phyloP scores from a whole-genome alignment of 2,888 invertebrate genomes.

The Amphipoea oculea region DNA sequence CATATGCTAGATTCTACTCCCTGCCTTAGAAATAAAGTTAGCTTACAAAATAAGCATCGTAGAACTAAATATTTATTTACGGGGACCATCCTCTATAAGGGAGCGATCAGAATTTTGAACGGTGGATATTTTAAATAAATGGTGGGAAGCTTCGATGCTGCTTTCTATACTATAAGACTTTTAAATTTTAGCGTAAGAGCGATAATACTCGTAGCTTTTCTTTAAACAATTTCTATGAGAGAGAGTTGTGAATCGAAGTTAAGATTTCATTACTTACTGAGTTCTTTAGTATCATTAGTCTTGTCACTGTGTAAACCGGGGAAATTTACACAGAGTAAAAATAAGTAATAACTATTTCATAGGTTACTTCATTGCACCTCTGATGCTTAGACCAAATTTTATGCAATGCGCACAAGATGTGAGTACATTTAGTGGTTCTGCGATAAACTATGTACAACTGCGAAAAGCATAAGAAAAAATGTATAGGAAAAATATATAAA shows the following conservation, averaged over 20 bases:
- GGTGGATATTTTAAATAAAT: constrained; percentile 71
- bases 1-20: constrained; percentile 83
- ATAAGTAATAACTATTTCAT: constrained; percentile 65
- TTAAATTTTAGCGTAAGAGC: constrained; percentile 79
- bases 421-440: constrained; percentile 68
- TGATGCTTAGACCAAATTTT: constrained; percentile 82
- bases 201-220: constrained; percentile 77
- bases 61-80: constrained; percentile 80
- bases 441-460: constrained; percentile 62
- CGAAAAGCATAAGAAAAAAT: constrained; percentile 56
- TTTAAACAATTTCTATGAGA: constrained; percentile 76
- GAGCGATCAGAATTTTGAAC: constrained; percentile 84
- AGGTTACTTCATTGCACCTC: constrained; percentile 81
- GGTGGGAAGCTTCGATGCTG: constrained; percentile 80
- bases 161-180: constrained; percentile 83
- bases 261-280: constrained; percentile 70
- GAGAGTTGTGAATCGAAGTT: constrained; percentile 85
- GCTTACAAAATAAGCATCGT: constrained; percentile 80
- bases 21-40: constrained; percentile 83
- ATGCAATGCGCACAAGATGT: constrained; percentile 86
- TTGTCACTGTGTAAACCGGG: constrained; percentile 86
- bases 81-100: constrained; percentile 87
- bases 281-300: constrained; percentile 74
- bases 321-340: constrained; percentile 86
- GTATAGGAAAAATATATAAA: constrained; percentile 66